These are phyloP conservation scores for Dioctria rufipes DNA, from an alignment of 2,888 invertebrate species.

Conservation along the genomic window DNA sequence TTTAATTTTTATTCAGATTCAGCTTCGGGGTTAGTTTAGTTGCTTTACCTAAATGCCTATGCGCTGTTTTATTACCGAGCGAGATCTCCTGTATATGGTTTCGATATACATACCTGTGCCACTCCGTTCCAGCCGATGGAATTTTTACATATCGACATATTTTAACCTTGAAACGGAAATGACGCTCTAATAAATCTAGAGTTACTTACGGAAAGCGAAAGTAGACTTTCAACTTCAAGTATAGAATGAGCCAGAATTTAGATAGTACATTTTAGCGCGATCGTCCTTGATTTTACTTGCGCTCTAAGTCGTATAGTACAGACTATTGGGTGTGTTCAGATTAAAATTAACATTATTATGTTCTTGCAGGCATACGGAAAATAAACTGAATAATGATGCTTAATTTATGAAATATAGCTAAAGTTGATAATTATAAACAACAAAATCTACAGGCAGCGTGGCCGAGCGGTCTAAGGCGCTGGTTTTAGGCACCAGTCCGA, in stretches of 20 bases:
- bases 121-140: neutral
- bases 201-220: slow-evolving; percentile 33
- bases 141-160: slow-evolving; percentile 21
- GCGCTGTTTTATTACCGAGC: too few relatives aligned
- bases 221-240: slow-evolving; percentile 15
- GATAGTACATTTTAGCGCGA: neutral
- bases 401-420: neutral
- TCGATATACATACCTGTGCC: neutral
- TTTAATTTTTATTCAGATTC: too few relatives aligned
- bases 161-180: slow-evolving; percentile 39
- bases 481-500: slow-evolving; percentile 63
- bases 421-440: neutral
- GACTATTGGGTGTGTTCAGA: neutral
- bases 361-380: neutral
- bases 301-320: too few relatives aligned
- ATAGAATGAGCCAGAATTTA: neutral
- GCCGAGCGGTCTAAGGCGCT: slow-evolving; percentile 63
- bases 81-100: too few relatives aligned
- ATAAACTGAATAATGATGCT: neutral
- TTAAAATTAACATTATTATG: neutral
- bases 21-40: too few relatives aligned
- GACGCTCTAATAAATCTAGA: slow-evolving; percentile 7
- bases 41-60: too few relatives aligned
- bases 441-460: slow-evolving; percentile 54
- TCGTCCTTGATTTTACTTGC: neutral